phyloP scores from a whole-genome alignment of 2,797 vertebrate genomes.

The Stomatorhinus walkeri region DNA sequence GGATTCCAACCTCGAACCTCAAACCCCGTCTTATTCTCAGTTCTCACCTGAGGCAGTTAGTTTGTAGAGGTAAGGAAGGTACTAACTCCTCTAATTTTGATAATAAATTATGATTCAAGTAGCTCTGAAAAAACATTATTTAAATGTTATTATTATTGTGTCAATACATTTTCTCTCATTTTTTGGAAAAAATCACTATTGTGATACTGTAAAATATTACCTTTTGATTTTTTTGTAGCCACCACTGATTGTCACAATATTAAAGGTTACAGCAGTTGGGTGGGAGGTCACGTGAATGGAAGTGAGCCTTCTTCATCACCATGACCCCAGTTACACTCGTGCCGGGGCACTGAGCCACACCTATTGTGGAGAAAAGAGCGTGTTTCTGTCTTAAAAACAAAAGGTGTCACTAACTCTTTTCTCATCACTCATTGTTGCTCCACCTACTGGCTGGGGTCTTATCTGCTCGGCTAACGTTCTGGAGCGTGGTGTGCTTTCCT shows the following conservation, averaged over 20 bases:
- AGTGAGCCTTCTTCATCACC: neutral
- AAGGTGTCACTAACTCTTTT: neutral
- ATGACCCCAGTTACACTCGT: slow-evolving; percentile 12
- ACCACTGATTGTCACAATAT: neutral
- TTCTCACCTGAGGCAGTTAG: neutral
- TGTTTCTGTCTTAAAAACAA: neutral
- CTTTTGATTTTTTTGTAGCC: neutral
- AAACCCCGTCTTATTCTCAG: neutral
- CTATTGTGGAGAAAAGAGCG: neutral
- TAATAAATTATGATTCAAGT: neutral
- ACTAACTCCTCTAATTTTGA: neutral
- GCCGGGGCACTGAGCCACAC: slow-evolving; percentile 15
- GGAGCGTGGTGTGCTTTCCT: neutral
- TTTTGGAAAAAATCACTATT: neutral
- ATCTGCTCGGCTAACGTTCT: neutral
- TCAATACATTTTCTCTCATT: neutral
- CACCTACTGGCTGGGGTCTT: neutral
- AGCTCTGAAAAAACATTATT: neutral
- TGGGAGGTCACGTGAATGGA: neutral
- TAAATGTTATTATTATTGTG: neutral
- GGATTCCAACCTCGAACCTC: neutral
- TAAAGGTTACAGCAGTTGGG: neutral
- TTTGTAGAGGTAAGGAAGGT: neutral
- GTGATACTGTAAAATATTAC: neutral
- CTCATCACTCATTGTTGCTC: neutral